phyloP scores from a whole-genome alignment of 2,888 invertebrate species.

The Petrolisthes manimaculis region DNA sequence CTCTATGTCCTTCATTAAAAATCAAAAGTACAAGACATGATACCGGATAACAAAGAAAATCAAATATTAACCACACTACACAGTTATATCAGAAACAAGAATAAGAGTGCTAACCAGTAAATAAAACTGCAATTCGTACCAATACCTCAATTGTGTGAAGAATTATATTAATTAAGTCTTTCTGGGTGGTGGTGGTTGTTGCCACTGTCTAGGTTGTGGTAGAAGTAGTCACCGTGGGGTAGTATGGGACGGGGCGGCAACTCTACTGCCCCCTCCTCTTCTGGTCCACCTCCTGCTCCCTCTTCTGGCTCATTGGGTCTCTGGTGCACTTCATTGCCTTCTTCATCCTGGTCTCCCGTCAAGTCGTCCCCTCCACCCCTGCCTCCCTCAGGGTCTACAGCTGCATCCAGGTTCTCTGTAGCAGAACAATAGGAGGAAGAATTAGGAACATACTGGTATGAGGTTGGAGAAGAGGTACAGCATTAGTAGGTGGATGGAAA shows the following conservation, averaged over 20 bases:
- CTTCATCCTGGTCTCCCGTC: conserved; percentile 27
- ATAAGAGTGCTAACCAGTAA: too few relatives aligned
- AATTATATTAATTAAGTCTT: neutral
- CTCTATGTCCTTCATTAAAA: too few relatives aligned
- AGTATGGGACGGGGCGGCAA: neutral
- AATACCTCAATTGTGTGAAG: neutral
- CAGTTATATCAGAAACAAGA: too few relatives aligned
- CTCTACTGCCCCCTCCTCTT: conserved; percentile 12
- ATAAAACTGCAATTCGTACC: neutral
- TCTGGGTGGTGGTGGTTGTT: neutral
- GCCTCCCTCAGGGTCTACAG: conserved; percentile 8
- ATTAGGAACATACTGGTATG: too few relatives aligned
- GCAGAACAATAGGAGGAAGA: neutral
- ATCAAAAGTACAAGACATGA: too few relatives aligned
- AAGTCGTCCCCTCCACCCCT: conserved; percentile 17
- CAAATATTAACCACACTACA: too few relatives aligned
- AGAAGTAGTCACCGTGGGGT: neutral
- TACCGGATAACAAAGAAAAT: too few relatives aligned
- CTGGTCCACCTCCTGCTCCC: neutral
- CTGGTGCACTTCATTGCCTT: conserved; percentile 23
- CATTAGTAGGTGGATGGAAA: too few relatives aligned
- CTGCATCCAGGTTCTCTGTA: conserved; percentile 6
- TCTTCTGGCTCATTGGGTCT: neutral
- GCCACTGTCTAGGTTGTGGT: neutral
- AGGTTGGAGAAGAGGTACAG: too few relatives aligned